phyloP scores from a whole-genome alignment of 2,113 vertebrate genomes.

The Plestiodon gilberti region DNA sequence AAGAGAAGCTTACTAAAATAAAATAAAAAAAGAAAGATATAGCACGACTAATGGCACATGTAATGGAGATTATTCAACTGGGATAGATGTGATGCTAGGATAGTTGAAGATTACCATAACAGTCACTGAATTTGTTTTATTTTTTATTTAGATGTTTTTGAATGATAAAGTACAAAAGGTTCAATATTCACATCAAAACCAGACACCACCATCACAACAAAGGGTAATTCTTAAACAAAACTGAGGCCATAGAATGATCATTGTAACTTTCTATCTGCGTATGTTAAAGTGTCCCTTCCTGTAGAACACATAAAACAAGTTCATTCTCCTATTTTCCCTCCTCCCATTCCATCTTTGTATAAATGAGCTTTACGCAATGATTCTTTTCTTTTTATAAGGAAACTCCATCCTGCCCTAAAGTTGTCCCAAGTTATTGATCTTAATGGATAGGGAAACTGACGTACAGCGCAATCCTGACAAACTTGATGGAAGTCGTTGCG shows the following conservation, averaged over 20 bases:
- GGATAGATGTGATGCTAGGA: not conserved
- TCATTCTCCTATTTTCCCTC: not conserved
- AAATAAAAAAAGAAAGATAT: too few relatives aligned
- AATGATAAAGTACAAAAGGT: not conserved
- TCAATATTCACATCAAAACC: not conserved
- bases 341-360: not conserved
- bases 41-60: too few relatives aligned
- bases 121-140: not conserved
- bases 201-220: not conserved
- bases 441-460: too few relatives aligned
- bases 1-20: not conserved
- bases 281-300: not conserved
- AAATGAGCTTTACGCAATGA: not conserved
- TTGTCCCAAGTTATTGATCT: too few relatives aligned
- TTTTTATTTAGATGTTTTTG: not conserved
- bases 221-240: not conserved
- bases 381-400: not conserved
- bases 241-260: not conserved
- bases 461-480: too few relatives aligned
- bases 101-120: not conserved
- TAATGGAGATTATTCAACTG: not conserved
- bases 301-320: not conserved
- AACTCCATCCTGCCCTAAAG: too few relatives aligned
- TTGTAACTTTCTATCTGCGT: not conserved
- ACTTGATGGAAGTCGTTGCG: too few relatives aligned